Percentiles rank a stretch among this genome's conserved stretches.
Conservation (phyloP, 2,797 vertebrate genomes). For the Lepilemur ruficaudatus region DNA sequence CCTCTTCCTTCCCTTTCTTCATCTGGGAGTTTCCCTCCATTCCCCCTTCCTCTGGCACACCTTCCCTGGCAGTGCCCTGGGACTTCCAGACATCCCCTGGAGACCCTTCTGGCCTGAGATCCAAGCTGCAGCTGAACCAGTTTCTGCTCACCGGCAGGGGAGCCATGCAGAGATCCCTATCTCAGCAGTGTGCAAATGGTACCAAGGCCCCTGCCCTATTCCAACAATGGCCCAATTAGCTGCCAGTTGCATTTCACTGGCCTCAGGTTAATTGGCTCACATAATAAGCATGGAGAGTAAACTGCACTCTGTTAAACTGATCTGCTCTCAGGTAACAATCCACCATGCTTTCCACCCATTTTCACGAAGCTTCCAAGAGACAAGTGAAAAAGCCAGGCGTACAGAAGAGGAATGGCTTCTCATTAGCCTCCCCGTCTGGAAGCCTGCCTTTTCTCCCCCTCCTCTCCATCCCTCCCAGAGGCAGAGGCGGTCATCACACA, state of each 20-base stretch:
- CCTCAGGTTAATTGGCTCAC: constrained; percentile 42
- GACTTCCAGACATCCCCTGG: neutral
- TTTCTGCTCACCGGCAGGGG: neutral
- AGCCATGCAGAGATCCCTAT: constrained; percentile 4
- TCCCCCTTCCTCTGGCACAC: neutral
- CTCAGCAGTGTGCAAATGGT: constrained; percentile 17
- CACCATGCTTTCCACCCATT: neutral
- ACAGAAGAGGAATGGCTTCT: constrained; percentile 38
- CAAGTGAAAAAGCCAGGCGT: neutral
- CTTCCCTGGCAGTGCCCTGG: neutral
- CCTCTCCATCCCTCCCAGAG: neutral
- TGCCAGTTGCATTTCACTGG: neutral
- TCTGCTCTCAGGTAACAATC: neutral
- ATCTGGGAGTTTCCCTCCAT: neutral
- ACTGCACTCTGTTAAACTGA: neutral
- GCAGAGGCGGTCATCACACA: neutral
- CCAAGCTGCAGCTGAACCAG: neutral
- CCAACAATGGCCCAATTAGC: constrained; percentile 47
- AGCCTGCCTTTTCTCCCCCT: neutral
- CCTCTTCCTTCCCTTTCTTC: neutral
- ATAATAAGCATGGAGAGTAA: constrained; percentile 50
- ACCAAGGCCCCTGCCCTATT: neutral
- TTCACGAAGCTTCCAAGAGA: constrained; percentile 22
- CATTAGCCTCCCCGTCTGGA: neutral
- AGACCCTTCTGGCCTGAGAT: neutral